These are phyloP conservation scores for Urechis unicinctus DNA, from an alignment of 2,888 invertebrate genomes.

Conservation along the genomic window DNA sequence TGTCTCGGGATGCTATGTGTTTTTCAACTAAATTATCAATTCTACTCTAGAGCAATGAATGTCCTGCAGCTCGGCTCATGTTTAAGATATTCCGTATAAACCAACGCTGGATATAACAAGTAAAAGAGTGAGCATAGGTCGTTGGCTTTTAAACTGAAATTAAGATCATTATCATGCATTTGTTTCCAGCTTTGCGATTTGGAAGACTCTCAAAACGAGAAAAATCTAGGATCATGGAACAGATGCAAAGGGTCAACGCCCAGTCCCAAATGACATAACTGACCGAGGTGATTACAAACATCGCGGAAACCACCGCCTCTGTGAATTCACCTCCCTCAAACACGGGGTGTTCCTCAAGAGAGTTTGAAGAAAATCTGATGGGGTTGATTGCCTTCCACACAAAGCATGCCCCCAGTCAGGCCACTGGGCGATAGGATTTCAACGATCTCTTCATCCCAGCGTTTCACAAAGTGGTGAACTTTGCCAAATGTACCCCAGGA, in stretches of 20 bases:
- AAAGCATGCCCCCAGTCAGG: slow-evolving; percentile 84
- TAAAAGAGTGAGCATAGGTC: too few relatives aligned
- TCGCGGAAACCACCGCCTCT: slow-evolving; percentile 91
- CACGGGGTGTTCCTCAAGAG: slow-evolving; percentile 37
- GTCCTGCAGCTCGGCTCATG: too few relatives aligned
- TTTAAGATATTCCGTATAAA: too few relatives aligned
- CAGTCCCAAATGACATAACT: slow-evolving; percentile 55
- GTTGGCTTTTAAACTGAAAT: too few relatives aligned
- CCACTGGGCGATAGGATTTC: slow-evolving; percentile 71
- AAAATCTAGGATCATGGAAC: slow-evolving; percentile 96
- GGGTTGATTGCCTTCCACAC: slow-evolving; percentile 41
- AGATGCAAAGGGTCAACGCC: slow-evolving; percentile 71
- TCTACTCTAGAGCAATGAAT: too few relatives aligned
- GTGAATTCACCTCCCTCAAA: slow-evolving; percentile 91
- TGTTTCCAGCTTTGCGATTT: slow-evolving; percentile 97
- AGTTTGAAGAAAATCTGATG: slow-evolving; percentile 33
- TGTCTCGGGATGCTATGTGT: slow-evolving; percentile 47
- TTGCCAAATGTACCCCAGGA: slow-evolving; percentile 95
- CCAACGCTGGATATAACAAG: too few relatives aligned
- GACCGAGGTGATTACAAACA: slow-evolving; percentile 72
- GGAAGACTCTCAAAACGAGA: slow-evolving; percentile 99
- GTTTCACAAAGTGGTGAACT: slow-evolving; percentile 95
- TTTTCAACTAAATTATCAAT: too few relatives aligned
- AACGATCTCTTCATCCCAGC: slow-evolving; percentile 94
- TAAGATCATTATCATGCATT: too few relatives aligned